Evolutionary conservation across 2,797 vertebrate genomes (phyloP).

Genomic region (Neosilurus mollespiculum): DNA sequence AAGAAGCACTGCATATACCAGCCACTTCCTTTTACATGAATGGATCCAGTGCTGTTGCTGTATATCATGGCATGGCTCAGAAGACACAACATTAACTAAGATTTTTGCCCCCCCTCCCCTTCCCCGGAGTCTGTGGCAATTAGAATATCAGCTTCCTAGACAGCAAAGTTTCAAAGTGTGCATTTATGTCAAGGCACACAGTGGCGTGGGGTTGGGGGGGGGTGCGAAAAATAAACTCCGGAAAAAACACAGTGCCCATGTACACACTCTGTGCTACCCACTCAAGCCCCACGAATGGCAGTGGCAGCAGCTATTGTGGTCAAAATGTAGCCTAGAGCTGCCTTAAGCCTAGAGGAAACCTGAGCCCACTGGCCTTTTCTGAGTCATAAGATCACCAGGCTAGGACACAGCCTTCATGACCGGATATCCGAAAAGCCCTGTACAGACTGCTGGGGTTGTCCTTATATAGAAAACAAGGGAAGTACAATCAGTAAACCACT

Average conservation of each 20-base stretch:
- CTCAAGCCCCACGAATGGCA: slow-evolving; percentile 64
- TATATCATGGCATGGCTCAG: background rate
- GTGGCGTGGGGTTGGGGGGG: slow-evolving; percentile 27
- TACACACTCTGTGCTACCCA: slow-evolving; percentile 67
- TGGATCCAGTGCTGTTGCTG: background rate
- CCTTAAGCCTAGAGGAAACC: slow-evolving; percentile 64
- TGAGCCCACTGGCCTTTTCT: slow-evolving; percentile 66
- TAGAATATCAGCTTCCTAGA: slow-evolving; percentile 61
- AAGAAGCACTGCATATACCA: background rate
- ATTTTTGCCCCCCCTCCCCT: slow-evolving; percentile 35
- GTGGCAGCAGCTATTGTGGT: slow-evolving; percentile 65
- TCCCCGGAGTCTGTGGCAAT: slow-evolving; percentile 58
- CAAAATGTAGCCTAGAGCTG: slow-evolving; percentile 60
- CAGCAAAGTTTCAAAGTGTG: slow-evolving; percentile 60
- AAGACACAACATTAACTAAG: slow-evolving; percentile 2
- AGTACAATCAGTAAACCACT: slow-evolving; percentile 63
- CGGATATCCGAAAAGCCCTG: slow-evolving; percentile 72
- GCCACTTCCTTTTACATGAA: background rate
- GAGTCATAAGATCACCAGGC: slow-evolving; percentile 66
- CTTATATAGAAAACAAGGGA: slow-evolving; percentile 67
- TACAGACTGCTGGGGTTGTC: slow-evolving; percentile 53
- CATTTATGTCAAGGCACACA: slow-evolving; percentile 63
- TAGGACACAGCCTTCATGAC: slow-evolving; percentile 60
- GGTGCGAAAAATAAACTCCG: slow-evolving; percentile 71
- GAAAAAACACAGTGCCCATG: slow-evolving; percentile 69